Percentiles rank a stretch among this genome's conserved stretches.
Conservation (phyloP, 2,113 vertebrate species). For the Corythornis cristatus region DNA sequence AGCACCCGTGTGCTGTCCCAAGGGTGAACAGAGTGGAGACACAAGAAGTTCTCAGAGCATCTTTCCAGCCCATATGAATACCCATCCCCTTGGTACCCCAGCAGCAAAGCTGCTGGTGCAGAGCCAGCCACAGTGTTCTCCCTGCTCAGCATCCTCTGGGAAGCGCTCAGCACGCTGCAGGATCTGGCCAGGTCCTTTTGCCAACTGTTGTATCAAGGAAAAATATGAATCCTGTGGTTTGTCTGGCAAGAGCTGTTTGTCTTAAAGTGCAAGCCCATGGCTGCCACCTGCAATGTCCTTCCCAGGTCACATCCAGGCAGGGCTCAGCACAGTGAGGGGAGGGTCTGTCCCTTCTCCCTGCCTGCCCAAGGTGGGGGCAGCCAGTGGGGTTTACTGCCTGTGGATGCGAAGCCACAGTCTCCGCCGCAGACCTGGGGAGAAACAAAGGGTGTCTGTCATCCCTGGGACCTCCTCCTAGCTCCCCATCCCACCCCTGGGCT, state of each 20-base stretch:
- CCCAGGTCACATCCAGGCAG: not conserved
- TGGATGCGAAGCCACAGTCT: conserved; percentile 40
- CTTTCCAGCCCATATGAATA: not conserved
- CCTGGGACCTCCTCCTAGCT: not conserved
- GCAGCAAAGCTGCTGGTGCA: rapidly evolving
- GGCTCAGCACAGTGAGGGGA: not conserved
- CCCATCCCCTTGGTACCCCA: not conserved
- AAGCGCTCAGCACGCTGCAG: not conserved
- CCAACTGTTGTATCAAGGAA: not conserved
- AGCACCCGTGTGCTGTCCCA: not conserved
- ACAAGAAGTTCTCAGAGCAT: not conserved
- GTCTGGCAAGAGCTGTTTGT: not conserved
- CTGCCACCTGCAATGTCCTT: not conserved
- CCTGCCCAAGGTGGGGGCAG: rapidly evolving
- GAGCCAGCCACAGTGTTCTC: rapidly evolving
- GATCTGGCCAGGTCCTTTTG: not conserved
- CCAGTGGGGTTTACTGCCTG: not conserved
- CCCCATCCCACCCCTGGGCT: not conserved
- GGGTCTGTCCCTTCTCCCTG: not conserved
- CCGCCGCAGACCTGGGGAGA: conserved; percentile 18
- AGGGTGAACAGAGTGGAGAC: not conserved
- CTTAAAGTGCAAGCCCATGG: rapidly evolving
- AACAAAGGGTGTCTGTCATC: not conserved
- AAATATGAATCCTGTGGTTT: rapidly evolving
- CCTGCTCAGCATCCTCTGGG: not conserved